Evolutionary conservation across 2,113 vertebrate species (phyloP).

Genomic region (Lontra canadensis): DNA sequence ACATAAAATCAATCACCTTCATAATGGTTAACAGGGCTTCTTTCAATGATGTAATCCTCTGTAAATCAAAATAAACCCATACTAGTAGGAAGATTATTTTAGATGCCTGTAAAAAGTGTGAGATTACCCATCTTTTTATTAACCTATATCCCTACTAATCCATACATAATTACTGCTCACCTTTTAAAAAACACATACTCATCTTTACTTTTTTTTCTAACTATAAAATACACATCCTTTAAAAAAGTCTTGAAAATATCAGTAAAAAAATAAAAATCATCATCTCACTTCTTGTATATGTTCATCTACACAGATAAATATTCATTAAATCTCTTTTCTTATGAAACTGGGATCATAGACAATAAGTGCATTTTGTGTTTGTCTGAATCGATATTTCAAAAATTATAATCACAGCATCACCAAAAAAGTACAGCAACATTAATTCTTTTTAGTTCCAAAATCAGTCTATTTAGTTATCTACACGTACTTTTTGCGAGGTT

Average conservation of each 20-base stretch:
- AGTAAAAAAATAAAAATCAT: background rate
- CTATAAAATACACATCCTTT: background rate
- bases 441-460: background rate
- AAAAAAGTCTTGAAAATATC: background rate
- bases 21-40: background rate
- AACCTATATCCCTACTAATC: background rate
- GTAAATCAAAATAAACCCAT: background rate
- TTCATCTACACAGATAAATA: background rate
- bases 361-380: background rate
- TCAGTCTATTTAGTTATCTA: background rate
- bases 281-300: background rate
- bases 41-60: background rate
- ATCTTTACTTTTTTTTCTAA: background rate
- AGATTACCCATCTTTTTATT: background rate
- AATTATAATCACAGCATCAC: background rate
- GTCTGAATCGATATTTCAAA: background rate
- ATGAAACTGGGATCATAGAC: background rate
- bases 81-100: background rate
- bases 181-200: slow-evolving; percentile 7
- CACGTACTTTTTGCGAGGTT: background rate
- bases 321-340: background rate
- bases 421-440: background rate
- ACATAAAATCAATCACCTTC: background rate
- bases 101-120: background rate
- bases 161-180: background rate